Evolutionary conservation across 1,140 invertebrate genomes (phyloP).

Genomic region (silkworm (Bombyx mori)): DNA sequence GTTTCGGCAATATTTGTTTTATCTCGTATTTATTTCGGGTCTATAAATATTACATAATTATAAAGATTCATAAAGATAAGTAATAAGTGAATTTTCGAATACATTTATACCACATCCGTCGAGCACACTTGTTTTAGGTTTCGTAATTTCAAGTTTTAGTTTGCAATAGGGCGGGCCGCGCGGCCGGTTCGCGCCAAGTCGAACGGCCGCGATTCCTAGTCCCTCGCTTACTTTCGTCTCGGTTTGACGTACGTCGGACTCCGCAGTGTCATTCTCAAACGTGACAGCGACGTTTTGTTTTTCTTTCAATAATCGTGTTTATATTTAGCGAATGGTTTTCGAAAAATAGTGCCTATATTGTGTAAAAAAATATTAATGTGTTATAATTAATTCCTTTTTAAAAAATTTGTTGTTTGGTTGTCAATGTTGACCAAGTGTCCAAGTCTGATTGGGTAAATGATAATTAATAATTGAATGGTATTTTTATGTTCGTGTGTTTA

Average conservation of each 20-base stretch:
- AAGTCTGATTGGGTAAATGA: too few species aligned
- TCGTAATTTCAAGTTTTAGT: conserved; percentile 6
- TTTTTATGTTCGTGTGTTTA: too few species aligned
- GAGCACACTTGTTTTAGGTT: conserved; percentile 1
- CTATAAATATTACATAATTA: too few species aligned
- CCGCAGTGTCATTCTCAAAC: conserved; percentile 18
- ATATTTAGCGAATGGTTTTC: conserved; percentile 7
- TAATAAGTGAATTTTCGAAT: too few species aligned
- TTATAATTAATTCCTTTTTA: too few species aligned
- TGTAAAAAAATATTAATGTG: neutral
- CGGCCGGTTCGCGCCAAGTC: conserved; percentile 15
- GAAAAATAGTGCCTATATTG: conserved; percentile 1
- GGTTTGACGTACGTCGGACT: conserved; percentile 24
- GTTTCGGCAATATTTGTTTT: too few species aligned
- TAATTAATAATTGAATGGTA: too few species aligned
- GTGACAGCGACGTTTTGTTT: conserved; percentile 21
- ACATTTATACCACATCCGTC: conserved; percentile 5
- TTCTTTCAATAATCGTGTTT: conserved; percentile 1
- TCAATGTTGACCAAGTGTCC: too few species aligned
- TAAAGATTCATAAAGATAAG: too few species aligned
- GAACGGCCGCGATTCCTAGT: conserved; percentile 23
- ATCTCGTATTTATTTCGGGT: too few species aligned
- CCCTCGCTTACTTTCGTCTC: conserved; percentile 32
- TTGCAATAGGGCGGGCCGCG: conserved; percentile 13
- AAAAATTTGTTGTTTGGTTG: too few species aligned